Base-by-base conservation (phyloP, 2,113 vertebrate species). In the Anser brachyrhynchus region DNA sequence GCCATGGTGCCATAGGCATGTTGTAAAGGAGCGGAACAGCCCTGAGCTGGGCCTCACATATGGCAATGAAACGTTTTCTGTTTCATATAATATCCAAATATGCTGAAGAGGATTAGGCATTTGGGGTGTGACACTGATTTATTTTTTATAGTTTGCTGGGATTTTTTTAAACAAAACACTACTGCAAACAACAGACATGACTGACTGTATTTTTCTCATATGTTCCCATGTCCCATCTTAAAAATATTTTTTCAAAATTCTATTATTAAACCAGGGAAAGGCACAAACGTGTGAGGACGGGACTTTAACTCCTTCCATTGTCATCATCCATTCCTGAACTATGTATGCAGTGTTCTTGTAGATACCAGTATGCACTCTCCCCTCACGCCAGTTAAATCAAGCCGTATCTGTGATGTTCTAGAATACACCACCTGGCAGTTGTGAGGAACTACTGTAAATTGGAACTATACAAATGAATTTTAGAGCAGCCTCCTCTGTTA, bases 1-100 rank as follows among this genome's bases (percentile, higher is more conserved):
- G 54, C 22, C 1, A 0, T 6, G 46, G 44, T 70, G 59, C 73
- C 77, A 39, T 5, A 43, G 33, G 81, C 31, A 17, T 1, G 13
- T 31, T 66, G 81, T 61, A 73, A 73, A 77, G 51, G 26, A 89
- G 44, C 58, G 52, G 69, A 90, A 7, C 25, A 62, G 65, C 35
- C 67, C 69, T 49, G 77, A 70, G 76, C 84, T 1, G 1, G 35
- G 44, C 22, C 29, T 77, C 65, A 25, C 6, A 33, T 49, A 54
- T 21, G 29, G 73, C 49, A 66, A 18, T 12, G 26, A 54, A 88
- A 66, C 22, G 44, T 70, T 54, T 70, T 37, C 72, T 22, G 20
- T 23, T 18, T 43, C 29, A 26, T 1, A 33, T n/a, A 37, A 76
- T 61, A 35, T 25, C 57, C 41, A 67, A 66, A 39, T 13, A 70